These are phyloP conservation scores for Parnassius mnemosyne DNA, from an alignment of 2,888 invertebrate genomes.

Conservation along the genomic window DNA sequence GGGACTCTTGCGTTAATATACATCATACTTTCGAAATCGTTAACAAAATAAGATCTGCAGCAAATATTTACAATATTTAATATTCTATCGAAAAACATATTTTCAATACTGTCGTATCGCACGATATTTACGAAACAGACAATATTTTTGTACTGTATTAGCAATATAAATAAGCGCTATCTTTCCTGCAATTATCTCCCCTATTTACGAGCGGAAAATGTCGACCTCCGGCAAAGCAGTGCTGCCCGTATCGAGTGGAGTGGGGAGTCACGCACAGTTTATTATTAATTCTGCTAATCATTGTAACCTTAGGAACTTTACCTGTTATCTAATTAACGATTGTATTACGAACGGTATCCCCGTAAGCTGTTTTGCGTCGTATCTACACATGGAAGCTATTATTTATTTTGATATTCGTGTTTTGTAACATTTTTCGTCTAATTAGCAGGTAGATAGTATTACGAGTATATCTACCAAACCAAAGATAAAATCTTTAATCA, in stretches of 20 bases:
- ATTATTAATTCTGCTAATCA: constrained; percentile 53
- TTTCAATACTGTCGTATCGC: constrained; percentile 9
- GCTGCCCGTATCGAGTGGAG: constrained; percentile 33
- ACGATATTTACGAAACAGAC: constrained; percentile 31
- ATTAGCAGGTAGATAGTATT: no score
- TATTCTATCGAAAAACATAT: background rate
- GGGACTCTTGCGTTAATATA: no score
- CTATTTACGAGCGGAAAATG: constrained; percentile 61
- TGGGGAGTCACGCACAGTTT: constrained; percentile 37
- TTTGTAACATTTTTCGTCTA: no score
- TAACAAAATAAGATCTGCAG: constrained; percentile 6
- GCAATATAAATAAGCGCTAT: constrained; percentile 57
- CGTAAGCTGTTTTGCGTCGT: constrained; percentile 2
- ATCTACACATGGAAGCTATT: constrained; percentile 10
- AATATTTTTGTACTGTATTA: constrained; percentile 41
- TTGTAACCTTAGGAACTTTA: constrained; percentile 34
- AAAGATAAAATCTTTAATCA: no score
- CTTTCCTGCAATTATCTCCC: constrained; percentile 61
- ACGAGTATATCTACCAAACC: no score
- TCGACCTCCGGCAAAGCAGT: constrained; percentile 51
- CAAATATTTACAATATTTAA: constrained; percentile 17
- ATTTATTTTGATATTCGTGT: constrained; percentile 2
- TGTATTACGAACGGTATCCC: constrained; percentile 9
- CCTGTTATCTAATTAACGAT: constrained; percentile 24
- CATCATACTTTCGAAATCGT: constrained; percentile 1